Conservation (phyloP, 2,797 vertebrate species). For the Gobio occitaniae region DNA sequence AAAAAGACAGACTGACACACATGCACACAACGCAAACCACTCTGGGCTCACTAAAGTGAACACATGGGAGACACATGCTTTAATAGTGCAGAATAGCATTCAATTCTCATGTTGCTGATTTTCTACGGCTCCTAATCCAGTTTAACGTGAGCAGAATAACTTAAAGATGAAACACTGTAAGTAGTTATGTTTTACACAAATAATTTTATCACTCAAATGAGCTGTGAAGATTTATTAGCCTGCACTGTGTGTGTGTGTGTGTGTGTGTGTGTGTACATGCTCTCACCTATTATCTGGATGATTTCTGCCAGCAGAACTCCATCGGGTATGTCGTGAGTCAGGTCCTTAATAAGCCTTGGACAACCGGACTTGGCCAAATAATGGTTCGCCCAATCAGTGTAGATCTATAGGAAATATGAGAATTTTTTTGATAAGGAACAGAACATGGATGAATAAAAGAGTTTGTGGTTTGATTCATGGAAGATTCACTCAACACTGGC, state of each 20-base stretch:
- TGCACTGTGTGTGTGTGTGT: slow-evolving; percentile 37
- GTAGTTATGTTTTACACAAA: slow-evolving; percentile 41
- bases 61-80: slow-evolving; percentile 84
- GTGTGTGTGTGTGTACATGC: slow-evolving; percentile 21
- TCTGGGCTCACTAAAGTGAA: slow-evolving; percentile 73
- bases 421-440: slow-evolving; percentile 8
- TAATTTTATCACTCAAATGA: background rate
- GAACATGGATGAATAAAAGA: slow-evolving; percentile 1
- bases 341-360: slow-evolving; percentile 95
- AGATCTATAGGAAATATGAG: slow-evolving; percentile 85
- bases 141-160: slow-evolving; percentile 30
- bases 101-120: slow-evolving; percentile 66
- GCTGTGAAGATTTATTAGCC: slow-evolving; percentile 41
- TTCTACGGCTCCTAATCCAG: slow-evolving; percentile 57
- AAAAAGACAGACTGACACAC: slow-evolving; percentile 55
- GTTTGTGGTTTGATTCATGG: slow-evolving; percentile 80
- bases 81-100: slow-evolving; percentile 76
- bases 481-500: slow-evolving; percentile 72
- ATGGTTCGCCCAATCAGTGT: slow-evolving; percentile 99
- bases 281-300: slow-evolving; percentile 97
- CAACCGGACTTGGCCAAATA: slow-evolving; percentile 98
- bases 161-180: background rate
- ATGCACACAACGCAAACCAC: slow-evolving; percentile 68
- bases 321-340: slow-evolving; percentile 96
- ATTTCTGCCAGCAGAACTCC: slow-evolving; percentile 98